Evolutionary conservation across 2,888 invertebrate genomes (phyloP), one percentile per base, ranked within the genome.

Genomic region (Pseudococcus jackbeardsleyi): DNA sequence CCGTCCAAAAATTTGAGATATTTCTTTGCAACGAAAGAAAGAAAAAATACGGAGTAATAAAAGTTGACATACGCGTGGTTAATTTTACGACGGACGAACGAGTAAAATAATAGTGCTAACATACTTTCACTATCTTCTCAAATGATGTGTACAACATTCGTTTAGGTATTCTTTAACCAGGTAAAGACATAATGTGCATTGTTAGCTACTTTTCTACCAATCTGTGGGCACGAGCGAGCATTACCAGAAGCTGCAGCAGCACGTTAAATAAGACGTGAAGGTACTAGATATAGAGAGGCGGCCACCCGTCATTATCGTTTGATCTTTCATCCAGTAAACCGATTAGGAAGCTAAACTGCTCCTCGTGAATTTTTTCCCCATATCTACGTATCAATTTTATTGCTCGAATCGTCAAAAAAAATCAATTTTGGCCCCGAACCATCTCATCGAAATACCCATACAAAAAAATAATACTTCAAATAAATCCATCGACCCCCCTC

Each of bases 101-200:
- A 72, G 33, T 72, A 72, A 72, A 33, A 72, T 72, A 17, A 79
- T 79, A 42, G 42, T 79, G 17, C 5, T 46, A 46, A 46, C 46
- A 79, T n/a, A 79, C 79, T 79, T 79, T 79, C 79, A 79, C 79
- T 79, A 79, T 79, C 79, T 79, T 79, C 42, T 42, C 19, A 42
- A 42, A 79, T 42, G 79, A 79, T 79, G 79, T 42, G 79, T 79
- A 42, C 33, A 17, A 72, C 72, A 72, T 33, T 79, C 42, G 42
- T 9, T 72, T 33, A 72, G 39, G 79, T 79, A 79, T 79, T 79
- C 79, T 79, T 59, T 59, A 19, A 79, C 79, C n/a, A 79, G 79
- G 79, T 79, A 42, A 79, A 79, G 79, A 42, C 42, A 79, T 79
- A 79, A 72, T 33, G 59, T 19, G 42, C 79, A 79, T 79, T 42